These are phyloP conservation scores for Calameuta idolon DNA, from an alignment of 2,888 invertebrate species.

Conservation along the genomic window DNA sequence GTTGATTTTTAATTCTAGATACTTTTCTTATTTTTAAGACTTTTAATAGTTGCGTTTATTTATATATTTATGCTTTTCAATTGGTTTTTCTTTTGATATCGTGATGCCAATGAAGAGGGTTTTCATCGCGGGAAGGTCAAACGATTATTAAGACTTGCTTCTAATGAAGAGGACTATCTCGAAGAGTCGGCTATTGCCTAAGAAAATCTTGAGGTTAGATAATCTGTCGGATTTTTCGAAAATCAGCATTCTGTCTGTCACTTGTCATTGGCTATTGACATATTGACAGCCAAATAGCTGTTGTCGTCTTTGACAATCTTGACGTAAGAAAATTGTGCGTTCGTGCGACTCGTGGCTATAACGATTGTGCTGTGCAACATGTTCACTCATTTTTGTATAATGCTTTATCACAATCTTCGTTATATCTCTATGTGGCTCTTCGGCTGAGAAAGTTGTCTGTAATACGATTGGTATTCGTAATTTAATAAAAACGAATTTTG, in stretches of 20 bases:
- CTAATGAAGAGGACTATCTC: conserved; percentile 20
- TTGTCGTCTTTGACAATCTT: conserved; percentile 19
- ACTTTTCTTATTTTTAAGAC: background rate
- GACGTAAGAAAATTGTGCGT: conserved; percentile 27
- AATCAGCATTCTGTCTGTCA: conserved; percentile 11
- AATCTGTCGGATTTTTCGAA: background rate
- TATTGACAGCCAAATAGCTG: conserved; percentile 16
- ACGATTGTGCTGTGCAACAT: conserved; percentile 11
- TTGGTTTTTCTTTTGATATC: background rate
- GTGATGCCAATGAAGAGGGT: background rate
- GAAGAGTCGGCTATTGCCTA: conserved; percentile 13
- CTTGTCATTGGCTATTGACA: conserved; percentile 8
- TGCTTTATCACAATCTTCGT: conserved; percentile 8
- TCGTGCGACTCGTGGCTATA: conserved; percentile 11
- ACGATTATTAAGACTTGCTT: background rate
- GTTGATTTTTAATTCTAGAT: background rate
- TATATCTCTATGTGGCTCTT: background rate
- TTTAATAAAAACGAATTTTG: conserved; percentile 36
- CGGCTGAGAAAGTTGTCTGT: background rate
- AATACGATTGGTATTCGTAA: conserved; percentile 20
- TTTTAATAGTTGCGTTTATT: background rate
- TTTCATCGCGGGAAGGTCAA: background rate
- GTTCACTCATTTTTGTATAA: conserved; percentile 19
- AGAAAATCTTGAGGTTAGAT: conserved; percentile 19
- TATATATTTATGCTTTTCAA: background rate